phyloP scores from a whole-genome alignment of 2,797 vertebrate species.

The Tinamus major region DNA sequence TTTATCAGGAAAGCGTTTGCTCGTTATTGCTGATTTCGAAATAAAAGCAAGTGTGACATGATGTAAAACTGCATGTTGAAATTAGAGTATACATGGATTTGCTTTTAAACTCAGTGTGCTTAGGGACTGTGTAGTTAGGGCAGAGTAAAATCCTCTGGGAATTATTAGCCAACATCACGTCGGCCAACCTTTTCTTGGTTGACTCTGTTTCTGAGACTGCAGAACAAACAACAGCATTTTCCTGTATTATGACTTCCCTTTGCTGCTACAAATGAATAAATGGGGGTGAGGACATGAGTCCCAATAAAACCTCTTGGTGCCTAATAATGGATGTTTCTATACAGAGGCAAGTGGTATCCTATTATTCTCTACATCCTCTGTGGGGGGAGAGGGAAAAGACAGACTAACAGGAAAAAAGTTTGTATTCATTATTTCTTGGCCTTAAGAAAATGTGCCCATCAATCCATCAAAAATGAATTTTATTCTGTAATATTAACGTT shows the following conservation, averaged over 20 bases:
- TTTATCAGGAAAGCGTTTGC: neutral
- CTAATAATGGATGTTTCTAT: conserved; percentile 68
- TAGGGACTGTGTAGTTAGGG: neutral
- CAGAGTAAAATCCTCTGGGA: conserved; percentile 17
- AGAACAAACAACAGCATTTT: conserved; percentile 33
- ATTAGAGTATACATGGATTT: conserved; percentile 33
- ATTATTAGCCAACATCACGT: conserved; percentile 49
- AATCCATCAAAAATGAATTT: conserved; percentile 83
- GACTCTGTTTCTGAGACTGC: conserved; percentile 35
- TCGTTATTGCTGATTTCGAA: conserved; percentile 42
- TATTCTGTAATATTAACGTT: conserved; percentile 82
- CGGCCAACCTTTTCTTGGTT: conserved; percentile 53
- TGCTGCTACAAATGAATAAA: conserved; percentile 32
- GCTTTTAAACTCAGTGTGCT: conserved; percentile 43
- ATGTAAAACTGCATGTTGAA: conserved; percentile 49
- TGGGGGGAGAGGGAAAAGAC: conserved; percentile 25
- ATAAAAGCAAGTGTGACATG: conserved; percentile 43
- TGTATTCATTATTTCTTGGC: conserved; percentile 75
- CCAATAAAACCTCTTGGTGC: conserved; percentile 41
- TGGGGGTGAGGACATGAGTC: neutral
- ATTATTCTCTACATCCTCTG: conserved; percentile 52
- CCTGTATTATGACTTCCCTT: conserved; percentile 44
- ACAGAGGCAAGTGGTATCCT: conserved; percentile 41
- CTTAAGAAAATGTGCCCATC: conserved; percentile 78
- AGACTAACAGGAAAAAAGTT: conserved; percentile 61